Percentiles rank a stretch among this genome's conserved stretches.
These are phyloP conservation scores for Vandiemenella viatica DNA, from an alignment of 2,888 invertebrate genomes.

Conservation along the genomic window DNA sequence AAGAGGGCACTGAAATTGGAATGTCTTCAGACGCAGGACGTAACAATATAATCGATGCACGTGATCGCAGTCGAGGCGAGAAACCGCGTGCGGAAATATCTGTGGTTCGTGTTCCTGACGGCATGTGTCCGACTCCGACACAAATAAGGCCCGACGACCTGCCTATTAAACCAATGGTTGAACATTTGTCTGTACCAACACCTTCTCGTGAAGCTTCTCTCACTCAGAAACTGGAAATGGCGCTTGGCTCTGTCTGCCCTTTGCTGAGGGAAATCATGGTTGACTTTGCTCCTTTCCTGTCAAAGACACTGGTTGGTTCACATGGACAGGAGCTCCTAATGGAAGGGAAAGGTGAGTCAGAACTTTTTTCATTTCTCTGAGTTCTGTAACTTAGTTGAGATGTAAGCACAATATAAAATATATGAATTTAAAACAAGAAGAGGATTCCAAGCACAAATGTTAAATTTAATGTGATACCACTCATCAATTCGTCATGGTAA, in stretches of 20 bases:
- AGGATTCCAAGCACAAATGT: too few species aligned
- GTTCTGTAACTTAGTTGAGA: too few species aligned
- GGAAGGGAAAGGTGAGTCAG: conserved; percentile 78
- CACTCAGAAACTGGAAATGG: conserved; percentile 91
- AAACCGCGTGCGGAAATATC: conserved; percentile 57
- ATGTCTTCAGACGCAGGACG: too few species aligned
- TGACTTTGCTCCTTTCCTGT: conserved; percentile 97
- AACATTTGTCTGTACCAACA: conserved; percentile 28
- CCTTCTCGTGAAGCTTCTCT: conserved; percentile 65
- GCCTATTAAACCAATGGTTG: conserved; percentile 39
- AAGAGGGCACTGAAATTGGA: too few species aligned
- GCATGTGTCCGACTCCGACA: conserved; percentile 29
- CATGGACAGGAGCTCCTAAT: conserved; percentile 97
- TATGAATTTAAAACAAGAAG: too few species aligned
- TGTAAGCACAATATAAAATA: too few species aligned
- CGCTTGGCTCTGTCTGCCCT: conserved; percentile 92
- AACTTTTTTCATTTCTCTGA: too few species aligned
- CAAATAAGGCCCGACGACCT: conserved; percentile 53
- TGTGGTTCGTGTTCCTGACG: conserved; percentile 49
- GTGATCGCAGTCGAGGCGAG: conserved; percentile 43
- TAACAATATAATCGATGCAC: conserved; percentile 13
- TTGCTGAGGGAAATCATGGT: conserved; percentile 97
- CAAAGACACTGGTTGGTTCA: conserved; percentile 94
- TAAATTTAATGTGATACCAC: too few species aligned
- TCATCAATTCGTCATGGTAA: too few species aligned